Evolutionary conservation across 2,113 vertebrate genomes (phyloP), one percentile per base, ranked within the genome.

Genomic region (Mesocricetus auratus): DNA sequence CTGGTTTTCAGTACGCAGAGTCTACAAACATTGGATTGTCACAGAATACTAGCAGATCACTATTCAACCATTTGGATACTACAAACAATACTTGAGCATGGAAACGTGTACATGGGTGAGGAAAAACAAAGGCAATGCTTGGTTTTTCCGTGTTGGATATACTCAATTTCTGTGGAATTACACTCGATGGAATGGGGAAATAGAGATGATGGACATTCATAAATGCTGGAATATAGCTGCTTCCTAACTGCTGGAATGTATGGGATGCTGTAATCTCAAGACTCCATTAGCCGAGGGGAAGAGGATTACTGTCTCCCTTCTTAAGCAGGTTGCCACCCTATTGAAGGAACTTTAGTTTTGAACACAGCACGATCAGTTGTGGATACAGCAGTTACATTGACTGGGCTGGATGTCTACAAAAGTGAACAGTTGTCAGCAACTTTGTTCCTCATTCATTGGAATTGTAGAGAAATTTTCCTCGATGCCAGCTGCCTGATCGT

Each of bases 341-440:
- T 96, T 97, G 96, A 98, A 97, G 91, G 77, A 98, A 98, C 98
- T 96, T 97, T 98, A 99, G 98, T 62, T 97, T 97, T 98, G 98
- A 98, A 97, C 97, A 98, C 93, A 78, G 97, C 97, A 96, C 66
- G n/a, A 96, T 97, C 98, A 97, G 92, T 98, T 98, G 97, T 98
- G 99, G 99, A 99, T 99, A 98, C 98, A 78, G 98, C 98, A 97
- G 95, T 98, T 97, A 97, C 91, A 98, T 22, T 97, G 98, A 97
- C 98, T 98, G 96, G 97, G 98, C 97, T 98, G 98, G 98, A 99
- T 99, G 97, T 93, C 98, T 98, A 98, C 98, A 98, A 98, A 98
- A 94, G 95, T 50, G 97, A 97, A 97, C 98, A 97, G 56, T 97
- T 98, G 97, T 97, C 96, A 77, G 95, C 98, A 97, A 78, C 39